A percentile compares a stretch with the other conserved stretches of the same genome.
Conservation (phyloP, 2,797 vertebrate species). For the Oreonectes daqikongensis region DNA sequence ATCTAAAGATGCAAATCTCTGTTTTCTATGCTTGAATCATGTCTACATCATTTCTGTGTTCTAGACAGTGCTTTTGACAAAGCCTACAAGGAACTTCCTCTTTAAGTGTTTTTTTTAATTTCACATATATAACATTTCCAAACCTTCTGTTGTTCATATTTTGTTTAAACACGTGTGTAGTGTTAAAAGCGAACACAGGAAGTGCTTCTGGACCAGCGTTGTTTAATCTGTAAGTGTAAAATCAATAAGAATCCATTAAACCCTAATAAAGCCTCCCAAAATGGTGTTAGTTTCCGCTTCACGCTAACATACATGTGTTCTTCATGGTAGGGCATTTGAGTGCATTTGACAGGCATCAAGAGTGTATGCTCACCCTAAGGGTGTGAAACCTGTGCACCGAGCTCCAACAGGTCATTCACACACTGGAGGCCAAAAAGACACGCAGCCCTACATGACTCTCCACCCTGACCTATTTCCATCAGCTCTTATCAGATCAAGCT, state of each 20-base stretch:
- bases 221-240: not conserved
- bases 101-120: too few species aligned
- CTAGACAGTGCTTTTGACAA: not conserved
- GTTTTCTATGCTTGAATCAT: not conserved
- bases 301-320: constrained; percentile 2
- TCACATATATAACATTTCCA: too few species aligned
- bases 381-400: constrained; percentile 46
- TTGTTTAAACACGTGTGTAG: too few species aligned
- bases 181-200: too few species aligned
- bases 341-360: constrained; percentile 31
- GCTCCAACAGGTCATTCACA: constrained; percentile 41
- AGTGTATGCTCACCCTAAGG: constrained; percentile 28
- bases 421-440: constrained; percentile 39
- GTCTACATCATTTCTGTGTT: not conserved
- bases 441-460: constrained; percentile 37
- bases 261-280: not conserved
- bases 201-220: too few species aligned
- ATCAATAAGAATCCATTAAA: not conserved
- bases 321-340: constrained; percentile 19
- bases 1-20: not conserved
- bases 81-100: too few species aligned
- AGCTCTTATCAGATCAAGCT: constrained; percentile 51
- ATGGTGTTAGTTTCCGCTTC: not conserved
- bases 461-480: constrained; percentile 58
- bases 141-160: too few species aligned